A percentile compares a stretch with the other conserved stretches of the same genome.
Conservation (phyloP, 2,113 vertebrate species). For the Columba janthina region DNA sequence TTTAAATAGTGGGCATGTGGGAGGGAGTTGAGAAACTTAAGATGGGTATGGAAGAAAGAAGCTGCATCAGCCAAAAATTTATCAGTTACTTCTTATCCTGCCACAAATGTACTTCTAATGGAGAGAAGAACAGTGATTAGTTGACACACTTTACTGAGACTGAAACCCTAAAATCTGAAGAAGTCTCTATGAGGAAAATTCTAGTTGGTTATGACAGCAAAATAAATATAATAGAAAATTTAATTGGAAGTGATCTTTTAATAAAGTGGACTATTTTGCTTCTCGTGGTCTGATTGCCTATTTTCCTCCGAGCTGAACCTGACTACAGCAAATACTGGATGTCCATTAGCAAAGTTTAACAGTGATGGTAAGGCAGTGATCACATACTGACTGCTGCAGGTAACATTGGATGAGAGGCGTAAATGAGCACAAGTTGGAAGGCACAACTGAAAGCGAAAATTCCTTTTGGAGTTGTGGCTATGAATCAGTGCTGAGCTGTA, state of each 20-base stretch:
- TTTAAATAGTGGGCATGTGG: neutral
- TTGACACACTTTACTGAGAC: accelerated
- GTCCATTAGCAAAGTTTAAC: neutral
- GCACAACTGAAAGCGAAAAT: slow-evolving; percentile 20
- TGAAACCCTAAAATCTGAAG: neutral
- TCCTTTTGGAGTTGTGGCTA: neutral
- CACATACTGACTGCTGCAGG: neutral
- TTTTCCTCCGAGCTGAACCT: neutral
- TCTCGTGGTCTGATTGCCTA: neutral
- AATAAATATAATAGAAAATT: neutral
- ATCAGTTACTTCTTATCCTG: neutral
- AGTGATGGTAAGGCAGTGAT: neutral
- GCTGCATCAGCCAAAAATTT: neutral
- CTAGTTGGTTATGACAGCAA: neutral
- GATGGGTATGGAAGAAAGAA: neutral
- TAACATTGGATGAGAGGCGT: neutral
- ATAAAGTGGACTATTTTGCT: neutral
- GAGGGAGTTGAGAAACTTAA: neutral
- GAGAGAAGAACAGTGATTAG: neutral
- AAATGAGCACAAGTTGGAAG: neutral
- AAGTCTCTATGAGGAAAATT: neutral
- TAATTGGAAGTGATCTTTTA: neutral
- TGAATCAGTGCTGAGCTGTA: neutral
- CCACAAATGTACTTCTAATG: neutral
- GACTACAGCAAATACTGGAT: neutral